Evolutionary conservation across 1,140 invertebrate species (phyloP), one percentile per base, ranked within the genome.

Genomic region (Orius insidiosus): DNA sequence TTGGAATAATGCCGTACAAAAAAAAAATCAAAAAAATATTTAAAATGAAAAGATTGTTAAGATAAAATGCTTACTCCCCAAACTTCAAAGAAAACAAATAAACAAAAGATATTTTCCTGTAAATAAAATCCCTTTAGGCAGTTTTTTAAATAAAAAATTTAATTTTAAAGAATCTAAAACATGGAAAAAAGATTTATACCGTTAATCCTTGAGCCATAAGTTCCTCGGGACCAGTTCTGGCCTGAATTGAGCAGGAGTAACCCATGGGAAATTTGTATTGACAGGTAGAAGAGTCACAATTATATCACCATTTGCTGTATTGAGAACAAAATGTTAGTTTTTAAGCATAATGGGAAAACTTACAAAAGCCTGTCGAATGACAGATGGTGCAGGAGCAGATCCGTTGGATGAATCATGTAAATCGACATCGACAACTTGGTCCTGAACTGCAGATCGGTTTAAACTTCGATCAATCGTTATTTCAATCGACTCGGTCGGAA

Each of bases 161-260:
- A 3, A 24, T 24, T n/a, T n/a, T n/a, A n/a, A n/a, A n/a, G n/a
- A n/a, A 24, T 4, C 3, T 24, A 24, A n/a, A n/a, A n/a, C n/a
- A n/a, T n/a, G n/a, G n/a, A n/a, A n/a, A 36, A 36, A 15, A 36
- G 6, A 46, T 49, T 68, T 69, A 71, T 67, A 92, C 86, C 45
- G 85, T 89, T 55, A 92, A 64, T 30, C 83, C 84, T 68, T 87
- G 84, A 44, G 85, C 86, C 87, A 93, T 93, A 14, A 93, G 65
- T 65, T 93, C 88, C 64, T 93, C 87, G 46, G 88, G 43, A 93
- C 87, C 49, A 93, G 68, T 72, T 93, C 86, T 52, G 88, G 86
- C 54, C 85, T 73, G 65, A 93, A 93, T 61, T 76, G 74, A 45
- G 88, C 87, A 52, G 85, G 82, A 8, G 86, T 90, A 41, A 93